A percentile compares a stretch with the other conserved stretches of the same genome.
phyloP scores from a whole-genome alignment of 2,797 vertebrate genomes.

The Clarias fuscus region DNA sequence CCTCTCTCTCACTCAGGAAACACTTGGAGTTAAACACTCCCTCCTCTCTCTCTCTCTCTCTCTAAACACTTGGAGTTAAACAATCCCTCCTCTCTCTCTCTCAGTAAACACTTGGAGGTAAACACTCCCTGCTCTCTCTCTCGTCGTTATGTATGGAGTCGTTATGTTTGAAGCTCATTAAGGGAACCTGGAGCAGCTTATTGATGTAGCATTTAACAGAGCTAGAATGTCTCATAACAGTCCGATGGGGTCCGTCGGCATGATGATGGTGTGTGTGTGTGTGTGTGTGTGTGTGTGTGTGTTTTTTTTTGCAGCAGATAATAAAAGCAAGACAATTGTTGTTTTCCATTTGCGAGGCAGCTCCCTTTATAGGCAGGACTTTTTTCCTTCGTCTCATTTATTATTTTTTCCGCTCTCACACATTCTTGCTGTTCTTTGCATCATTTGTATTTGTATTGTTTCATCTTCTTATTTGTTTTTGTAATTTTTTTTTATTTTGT shows the following conservation, averaged over 20 bases:
- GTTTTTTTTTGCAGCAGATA: background rate
- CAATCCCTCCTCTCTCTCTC: too few relatives aligned
- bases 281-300: constrained; percentile 10
- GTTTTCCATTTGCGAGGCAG: background rate
- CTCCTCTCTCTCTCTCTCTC: too few relatives aligned
- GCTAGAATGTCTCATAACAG: constrained; percentile 53
- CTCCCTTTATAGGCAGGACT: background rate
- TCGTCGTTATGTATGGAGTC: background rate
- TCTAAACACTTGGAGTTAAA: too few relatives aligned
- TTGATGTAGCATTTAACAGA: constrained; percentile 79
- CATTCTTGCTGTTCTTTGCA: background rate
- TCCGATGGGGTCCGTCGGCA: constrained; percentile 42
- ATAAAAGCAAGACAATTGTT: background rate
- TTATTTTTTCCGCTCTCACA: background rate
- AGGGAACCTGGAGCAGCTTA: constrained; percentile 68
- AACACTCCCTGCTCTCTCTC: too few relatives aligned
- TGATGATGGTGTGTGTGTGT: background rate
- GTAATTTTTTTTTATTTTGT: background rate
- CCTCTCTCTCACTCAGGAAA: too few relatives aligned
- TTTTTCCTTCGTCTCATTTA: background rate
- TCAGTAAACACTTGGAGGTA: too few relatives aligned
- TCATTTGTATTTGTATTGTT: background rate
- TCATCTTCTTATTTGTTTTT: background rate
- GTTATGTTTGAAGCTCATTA: constrained; percentile 63
- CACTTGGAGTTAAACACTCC: too few relatives aligned